These are phyloP conservation scores for Caenorhabditis sp. DNA, from an alignment of 2,888 invertebrate genomes.

Conservation along the genomic window DNA sequence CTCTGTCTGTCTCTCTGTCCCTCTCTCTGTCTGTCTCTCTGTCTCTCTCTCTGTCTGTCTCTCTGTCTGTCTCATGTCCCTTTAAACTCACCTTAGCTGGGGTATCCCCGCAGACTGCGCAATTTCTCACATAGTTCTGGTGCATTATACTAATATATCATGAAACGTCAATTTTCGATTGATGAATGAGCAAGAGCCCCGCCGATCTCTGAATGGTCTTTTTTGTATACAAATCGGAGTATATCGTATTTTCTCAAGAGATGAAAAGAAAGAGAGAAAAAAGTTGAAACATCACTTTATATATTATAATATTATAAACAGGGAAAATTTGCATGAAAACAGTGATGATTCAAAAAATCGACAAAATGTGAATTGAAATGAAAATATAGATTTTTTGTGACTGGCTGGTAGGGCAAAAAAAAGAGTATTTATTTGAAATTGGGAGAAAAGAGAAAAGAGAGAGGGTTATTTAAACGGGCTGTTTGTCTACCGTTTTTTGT, in stretches of 20 bases:
- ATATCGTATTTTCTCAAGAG: no score
- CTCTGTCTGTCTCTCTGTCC: no score
- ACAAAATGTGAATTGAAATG: not conserved
- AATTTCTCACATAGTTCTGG: conserved; percentile 22
- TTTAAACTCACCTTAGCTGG: conserved; percentile 57
- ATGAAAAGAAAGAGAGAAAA: not conserved
- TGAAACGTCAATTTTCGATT: no score
- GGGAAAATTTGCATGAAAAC: not conserved
- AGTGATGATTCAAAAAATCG: no score
- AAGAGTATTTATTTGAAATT: not conserved
- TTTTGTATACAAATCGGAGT: not conserved
- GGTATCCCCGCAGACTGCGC: conserved; percentile 65
- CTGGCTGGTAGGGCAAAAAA: not conserved
- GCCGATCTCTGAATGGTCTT: not conserved
- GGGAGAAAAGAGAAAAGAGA: not conserved
- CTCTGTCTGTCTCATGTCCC: not conserved
- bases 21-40: no score
- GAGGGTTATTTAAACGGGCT: not conserved
- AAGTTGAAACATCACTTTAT: not conserved
- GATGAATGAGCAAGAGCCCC: no score
- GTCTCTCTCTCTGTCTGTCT: no score
- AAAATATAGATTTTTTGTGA: not conserved
- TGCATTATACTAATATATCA: conserved; percentile 13
- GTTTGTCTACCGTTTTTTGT: not conserved
- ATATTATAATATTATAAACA: not conserved